Evolutionary conservation across 2,113 vertebrate species (phyloP).

Genomic region (Protobothrops mucrosquamatus): DNA sequence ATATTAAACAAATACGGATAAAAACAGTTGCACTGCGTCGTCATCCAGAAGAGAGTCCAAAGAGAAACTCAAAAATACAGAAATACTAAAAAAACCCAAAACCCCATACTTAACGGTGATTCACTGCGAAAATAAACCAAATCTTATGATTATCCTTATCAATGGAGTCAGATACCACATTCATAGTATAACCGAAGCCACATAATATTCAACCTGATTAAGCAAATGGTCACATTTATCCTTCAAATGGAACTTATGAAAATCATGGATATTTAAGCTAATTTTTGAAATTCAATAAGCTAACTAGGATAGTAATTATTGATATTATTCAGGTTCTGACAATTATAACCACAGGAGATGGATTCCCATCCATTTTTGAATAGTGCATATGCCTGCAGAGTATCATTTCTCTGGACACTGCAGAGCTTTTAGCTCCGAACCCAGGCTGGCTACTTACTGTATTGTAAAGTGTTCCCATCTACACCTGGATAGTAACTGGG

Average conservation of each 20-base stretch:
- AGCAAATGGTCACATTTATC: neutral
- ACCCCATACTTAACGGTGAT: neutral
- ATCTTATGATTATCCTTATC: constrained; percentile 43
- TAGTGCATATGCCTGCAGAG: neutral
- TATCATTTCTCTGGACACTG: neutral
- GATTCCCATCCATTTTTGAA: neutral
- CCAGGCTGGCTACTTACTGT: neutral
- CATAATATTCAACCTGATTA: constrained; percentile 18
- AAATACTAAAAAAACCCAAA: constrained; percentile 10
- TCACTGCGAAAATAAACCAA: constrained; percentile 13
- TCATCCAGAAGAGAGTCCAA: neutral
- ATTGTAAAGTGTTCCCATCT: neutral
- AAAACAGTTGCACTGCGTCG: constrained; percentile 10
- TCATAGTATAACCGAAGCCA: constrained; percentile 2
- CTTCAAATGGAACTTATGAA: neutral
- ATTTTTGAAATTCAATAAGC: neutral
- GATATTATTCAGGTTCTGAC: neutral
- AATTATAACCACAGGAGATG: neutral
- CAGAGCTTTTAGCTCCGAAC: neutral
- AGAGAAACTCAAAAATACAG: constrained; percentile 21
- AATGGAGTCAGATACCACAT: constrained; percentile 36
- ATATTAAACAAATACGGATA: neutral
- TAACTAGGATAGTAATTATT: neutral
- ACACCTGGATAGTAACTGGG: neutral
- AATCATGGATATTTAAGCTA: neutral